phyloP scores from a whole-genome alignment of 1,140 invertebrate species.

The Drosophila biarmipes region DNA sequence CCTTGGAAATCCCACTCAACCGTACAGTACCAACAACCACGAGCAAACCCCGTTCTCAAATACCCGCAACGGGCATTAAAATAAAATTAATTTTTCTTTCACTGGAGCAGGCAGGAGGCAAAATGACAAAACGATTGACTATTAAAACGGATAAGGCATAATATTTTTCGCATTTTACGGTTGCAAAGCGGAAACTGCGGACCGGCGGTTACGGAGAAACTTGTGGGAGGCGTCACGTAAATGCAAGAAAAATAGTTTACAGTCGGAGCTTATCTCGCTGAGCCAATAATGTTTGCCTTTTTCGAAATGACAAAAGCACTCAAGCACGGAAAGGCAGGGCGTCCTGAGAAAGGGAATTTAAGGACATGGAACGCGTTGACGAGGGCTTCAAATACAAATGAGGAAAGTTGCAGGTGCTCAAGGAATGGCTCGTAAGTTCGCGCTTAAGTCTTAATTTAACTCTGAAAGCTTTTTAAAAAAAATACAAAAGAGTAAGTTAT shows the following conservation, averaged over 20 bases:
- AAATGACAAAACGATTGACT: conserved; percentile 80
- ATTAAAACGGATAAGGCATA: conserved; percentile 81
- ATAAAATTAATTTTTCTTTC: conserved; percentile 72
- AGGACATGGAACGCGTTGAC: conserved; percentile 17
- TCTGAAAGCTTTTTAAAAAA: no score
- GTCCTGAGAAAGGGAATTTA: not conserved
- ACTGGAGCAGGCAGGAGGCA: conserved; percentile 33
- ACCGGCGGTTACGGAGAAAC: not conserved
- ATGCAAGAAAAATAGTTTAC: conserved; percentile 79
- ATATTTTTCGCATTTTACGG: conserved; percentile 78
- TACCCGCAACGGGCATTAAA: conserved; percentile 73
- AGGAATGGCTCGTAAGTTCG: not conserved
- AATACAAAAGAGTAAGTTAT: no score
- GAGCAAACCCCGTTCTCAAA: conserved; percentile 55
- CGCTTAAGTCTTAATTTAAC: no score
- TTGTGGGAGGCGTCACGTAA: conserved; percentile 56
- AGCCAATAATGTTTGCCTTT: conserved; percentile 68
- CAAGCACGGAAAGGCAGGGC: conserved; percentile 15
- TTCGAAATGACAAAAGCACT: conserved; percentile 68
- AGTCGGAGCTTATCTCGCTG: conserved; percentile 63
- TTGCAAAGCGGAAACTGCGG: not conserved
- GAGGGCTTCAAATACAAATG: conserved; percentile 34
- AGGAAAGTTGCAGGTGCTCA: conserved; percentile 27
- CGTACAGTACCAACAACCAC: conserved; percentile 11
- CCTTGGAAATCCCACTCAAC: conserved; percentile 48